phyloP scores from a whole-genome alignment of 2,888 invertebrate species.

The Nephrotoma appendiculata region DNA sequence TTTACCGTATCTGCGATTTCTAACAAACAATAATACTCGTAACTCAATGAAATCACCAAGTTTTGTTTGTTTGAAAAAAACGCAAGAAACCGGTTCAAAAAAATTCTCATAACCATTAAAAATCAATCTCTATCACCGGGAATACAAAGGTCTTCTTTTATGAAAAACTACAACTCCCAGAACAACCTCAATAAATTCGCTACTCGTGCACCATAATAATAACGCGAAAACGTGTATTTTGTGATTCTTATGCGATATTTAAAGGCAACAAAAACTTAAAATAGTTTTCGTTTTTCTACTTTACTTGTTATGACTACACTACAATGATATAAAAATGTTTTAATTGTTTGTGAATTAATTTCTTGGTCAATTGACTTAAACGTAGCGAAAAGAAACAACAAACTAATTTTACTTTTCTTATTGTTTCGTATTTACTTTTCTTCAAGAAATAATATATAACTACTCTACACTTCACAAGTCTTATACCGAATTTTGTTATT shows the following conservation, averaged over 20 bases:
- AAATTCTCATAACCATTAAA: neutral
- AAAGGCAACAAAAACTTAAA: slow-evolving; percentile 3
- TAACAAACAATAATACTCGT: neutral
- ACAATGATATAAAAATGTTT: neutral
- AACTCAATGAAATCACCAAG: neutral
- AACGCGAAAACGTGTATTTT: neutral
- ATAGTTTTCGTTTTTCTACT: slow-evolving; percentile 1
- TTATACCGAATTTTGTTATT: neutral
- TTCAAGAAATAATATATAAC: neutral
- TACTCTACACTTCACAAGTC: neutral
- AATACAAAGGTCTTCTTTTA: neutral
- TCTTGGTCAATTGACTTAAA: neutral
- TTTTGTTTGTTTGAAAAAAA: neutral
- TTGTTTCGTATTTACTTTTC: neutral
- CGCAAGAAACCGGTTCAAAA: neutral
- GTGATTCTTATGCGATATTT: neutral
- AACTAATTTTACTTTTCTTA: neutral
- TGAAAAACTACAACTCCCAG: neutral
- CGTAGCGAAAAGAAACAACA: neutral
- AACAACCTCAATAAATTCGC: neutral
- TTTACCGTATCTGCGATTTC: neutral
- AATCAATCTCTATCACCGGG: neutral
- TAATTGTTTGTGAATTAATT: neutral
- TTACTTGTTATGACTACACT: neutral
- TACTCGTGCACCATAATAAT: neutral